phyloP scores from a whole-genome alignment of 2,888 invertebrate genomes.

The Eupithecia tripunctaria region DNA sequence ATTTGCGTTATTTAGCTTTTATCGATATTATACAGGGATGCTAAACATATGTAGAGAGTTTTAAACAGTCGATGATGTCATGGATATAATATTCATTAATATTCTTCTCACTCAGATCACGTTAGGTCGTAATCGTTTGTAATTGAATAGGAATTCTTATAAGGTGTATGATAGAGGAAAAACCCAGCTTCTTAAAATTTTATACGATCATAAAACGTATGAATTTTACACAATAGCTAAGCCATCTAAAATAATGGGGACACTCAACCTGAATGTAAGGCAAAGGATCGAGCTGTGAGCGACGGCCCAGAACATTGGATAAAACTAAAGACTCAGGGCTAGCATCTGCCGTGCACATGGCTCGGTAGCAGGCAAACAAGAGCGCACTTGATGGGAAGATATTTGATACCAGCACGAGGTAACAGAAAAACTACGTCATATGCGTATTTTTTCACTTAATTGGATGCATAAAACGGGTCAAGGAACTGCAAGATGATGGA shows the following conservation, averaged over 20 bases:
- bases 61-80: slow-evolving; percentile 60
- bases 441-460: slow-evolving; percentile 61
- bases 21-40: background rate
- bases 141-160: background rate
- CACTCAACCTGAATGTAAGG: slow-evolving; percentile 29
- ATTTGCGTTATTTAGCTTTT: background rate
- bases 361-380: slow-evolving; percentile 60
- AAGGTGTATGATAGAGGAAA: background rate
- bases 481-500: slow-evolving; percentile 59
- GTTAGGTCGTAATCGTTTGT: background rate
- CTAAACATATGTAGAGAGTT: background rate
- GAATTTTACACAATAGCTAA: background rate
- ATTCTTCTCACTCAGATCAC: slow-evolving; percentile 11
- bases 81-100: background rate
- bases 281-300: slow-evolving; percentile 40
- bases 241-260: slow-evolving; percentile 29
- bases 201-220: background rate
- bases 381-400: slow-evolving; percentile 70
- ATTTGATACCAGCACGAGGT: slow-evolving; percentile 67
- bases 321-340: slow-evolving; percentile 56
- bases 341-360: slow-evolving; percentile 82
- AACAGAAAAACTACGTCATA: slow-evolving; percentile 60
- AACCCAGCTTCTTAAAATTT: background rate
- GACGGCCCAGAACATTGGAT: slow-evolving; percentile 50
- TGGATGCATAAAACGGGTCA: slow-evolving; percentile 63